phyloP scores from a whole-genome alignment of 2,797 vertebrate species.

The Podarcis siculus region DNA sequence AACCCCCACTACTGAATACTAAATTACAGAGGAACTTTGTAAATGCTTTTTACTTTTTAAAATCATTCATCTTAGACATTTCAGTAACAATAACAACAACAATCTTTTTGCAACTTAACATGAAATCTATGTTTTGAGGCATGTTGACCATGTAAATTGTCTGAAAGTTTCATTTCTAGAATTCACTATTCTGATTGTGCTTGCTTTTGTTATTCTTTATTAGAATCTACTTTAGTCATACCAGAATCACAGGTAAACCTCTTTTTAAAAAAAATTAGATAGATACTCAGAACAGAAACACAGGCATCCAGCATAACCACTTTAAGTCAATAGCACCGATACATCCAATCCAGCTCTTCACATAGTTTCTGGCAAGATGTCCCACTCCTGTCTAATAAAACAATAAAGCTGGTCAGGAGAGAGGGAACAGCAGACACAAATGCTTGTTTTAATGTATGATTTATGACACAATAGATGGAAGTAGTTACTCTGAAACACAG shows the following conservation, averaged over 20 bases:
- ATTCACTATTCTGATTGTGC: background rate
- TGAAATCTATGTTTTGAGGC: slow-evolving; percentile 26
- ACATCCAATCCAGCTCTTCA: background rate
- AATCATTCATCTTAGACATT: slow-evolving; percentile 15
- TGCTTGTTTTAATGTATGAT: background rate
- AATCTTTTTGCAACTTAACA: background rate
- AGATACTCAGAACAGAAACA: background rate
- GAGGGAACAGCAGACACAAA: background rate
- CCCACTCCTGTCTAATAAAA: background rate
- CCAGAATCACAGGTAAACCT: background rate
- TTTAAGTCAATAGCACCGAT: background rate
- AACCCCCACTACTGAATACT: background rate
- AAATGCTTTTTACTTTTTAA: slow-evolving; percentile 26
- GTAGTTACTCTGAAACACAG: background rate
- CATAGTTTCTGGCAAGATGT: background rate
- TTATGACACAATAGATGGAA: background rate
- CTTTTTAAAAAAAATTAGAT: background rate
- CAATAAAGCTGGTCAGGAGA: background rate
- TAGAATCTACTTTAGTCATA: background rate
- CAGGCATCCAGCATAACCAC: background rate
- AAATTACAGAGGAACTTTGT: background rate
- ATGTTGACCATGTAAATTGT: background rate
- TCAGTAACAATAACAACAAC: background rate
- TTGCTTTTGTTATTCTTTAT: background rate
- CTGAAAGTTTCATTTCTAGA: background rate